Evolutionary conservation across 2,113 vertebrate genomes (phyloP).

Genomic region (Passer domesticus): DNA sequence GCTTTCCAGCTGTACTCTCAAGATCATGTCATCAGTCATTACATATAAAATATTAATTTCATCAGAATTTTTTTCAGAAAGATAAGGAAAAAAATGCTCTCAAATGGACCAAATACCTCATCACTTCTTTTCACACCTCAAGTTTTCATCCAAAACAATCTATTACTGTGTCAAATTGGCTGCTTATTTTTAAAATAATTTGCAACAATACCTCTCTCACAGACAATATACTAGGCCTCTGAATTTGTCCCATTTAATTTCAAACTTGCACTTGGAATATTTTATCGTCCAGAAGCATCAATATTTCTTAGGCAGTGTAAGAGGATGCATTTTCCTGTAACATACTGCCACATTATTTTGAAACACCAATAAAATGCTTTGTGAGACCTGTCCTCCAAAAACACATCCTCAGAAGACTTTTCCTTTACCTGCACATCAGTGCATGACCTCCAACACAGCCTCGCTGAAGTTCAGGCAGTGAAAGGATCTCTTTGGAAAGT

Average conservation of each 20-base stretch:
- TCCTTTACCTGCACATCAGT: neutral
- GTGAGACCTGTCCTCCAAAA: neutral
- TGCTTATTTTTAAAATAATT: neutral
- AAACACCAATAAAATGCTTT: rapidly evolving
- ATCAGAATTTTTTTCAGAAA: neutral
- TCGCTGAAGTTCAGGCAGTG: rapidly evolving
- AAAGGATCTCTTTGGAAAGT: neutral
- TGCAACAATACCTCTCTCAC: neutral
- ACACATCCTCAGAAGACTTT: rapidly evolving
- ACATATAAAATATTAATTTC: neutral
- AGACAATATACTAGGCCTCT: neutral
- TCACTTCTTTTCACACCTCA: neutral
- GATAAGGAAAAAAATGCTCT: neutral
- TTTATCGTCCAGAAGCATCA: neutral
- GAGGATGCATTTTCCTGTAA: neutral
- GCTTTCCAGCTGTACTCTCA: neutral
- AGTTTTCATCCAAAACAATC: neutral
- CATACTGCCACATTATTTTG: neutral
- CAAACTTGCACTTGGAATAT: neutral
- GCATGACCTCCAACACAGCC: neutral
- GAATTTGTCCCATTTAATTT: neutral
- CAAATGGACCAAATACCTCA: rapidly evolving
- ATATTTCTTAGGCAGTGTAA: rapidly evolving
- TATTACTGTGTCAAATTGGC: neutral
- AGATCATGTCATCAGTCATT: neutral